These are phyloP conservation scores for Smutsia gigantea DNA, from an alignment of 2,797 vertebrate genomes.

Conservation along the genomic window DNA sequence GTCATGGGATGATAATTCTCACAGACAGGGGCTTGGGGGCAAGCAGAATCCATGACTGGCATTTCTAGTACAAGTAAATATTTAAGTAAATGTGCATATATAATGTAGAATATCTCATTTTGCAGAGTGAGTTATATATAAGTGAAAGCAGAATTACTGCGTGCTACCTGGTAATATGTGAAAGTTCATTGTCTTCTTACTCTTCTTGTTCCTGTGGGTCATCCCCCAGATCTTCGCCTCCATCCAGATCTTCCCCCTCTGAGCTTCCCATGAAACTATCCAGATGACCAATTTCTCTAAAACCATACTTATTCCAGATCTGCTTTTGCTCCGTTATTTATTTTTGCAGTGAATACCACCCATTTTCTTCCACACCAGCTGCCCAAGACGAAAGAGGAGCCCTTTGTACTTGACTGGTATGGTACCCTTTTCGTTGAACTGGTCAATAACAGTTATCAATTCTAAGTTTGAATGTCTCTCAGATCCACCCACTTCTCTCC, in stretches of 20 bases:
- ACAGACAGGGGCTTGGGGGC: neutral
- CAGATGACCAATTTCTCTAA: neutral
- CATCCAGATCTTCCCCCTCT: neutral
- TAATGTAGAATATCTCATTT: neutral
- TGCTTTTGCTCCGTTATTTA: neutral
- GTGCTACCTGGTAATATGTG: neutral
- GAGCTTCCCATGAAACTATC: neutral
- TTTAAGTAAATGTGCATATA: neutral
- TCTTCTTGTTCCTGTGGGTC: neutral
- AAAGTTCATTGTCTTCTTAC: neutral
- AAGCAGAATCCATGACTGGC: neutral
- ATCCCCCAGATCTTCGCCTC: neutral
- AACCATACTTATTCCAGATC: neutral
- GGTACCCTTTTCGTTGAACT: neutral
- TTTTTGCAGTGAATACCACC: neutral
- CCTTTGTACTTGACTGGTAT: neutral
- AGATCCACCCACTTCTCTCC: neutral
- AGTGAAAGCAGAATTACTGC: neutral
- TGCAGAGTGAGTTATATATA: neutral
- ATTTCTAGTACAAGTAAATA: neutral
- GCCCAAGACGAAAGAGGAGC: neutral
- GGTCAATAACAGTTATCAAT: neutral
- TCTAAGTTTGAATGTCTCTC: neutral
- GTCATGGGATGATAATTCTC: neutral
- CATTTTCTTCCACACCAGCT: neutral